Evolutionary conservation across 2,113 vertebrate species (phyloP).

Genomic region (Paedocypris sp.): DNA sequence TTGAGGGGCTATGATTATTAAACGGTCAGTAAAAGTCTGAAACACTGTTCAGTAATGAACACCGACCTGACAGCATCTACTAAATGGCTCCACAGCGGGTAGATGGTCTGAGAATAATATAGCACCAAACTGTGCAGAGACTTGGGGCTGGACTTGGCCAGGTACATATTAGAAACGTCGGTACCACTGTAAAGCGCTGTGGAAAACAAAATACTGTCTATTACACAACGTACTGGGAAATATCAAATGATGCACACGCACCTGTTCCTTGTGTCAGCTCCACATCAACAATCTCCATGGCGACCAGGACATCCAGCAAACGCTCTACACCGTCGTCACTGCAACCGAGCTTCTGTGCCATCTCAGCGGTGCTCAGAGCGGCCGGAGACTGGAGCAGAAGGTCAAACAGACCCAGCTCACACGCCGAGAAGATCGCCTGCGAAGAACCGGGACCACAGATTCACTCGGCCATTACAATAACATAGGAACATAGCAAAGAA

Average conservation of each 20-base stretch:
- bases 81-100: slow-evolving; percentile 63
- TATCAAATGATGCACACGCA: slow-evolving; percentile 8
- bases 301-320: slow-evolving; percentile 59
- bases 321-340: slow-evolving; percentile 55
- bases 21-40: background rate
- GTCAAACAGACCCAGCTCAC: slow-evolving; percentile 64
- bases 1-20: too few relatives aligned
- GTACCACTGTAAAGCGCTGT: slow-evolving; percentile 57
- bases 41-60: background rate
- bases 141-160: slow-evolving; percentile 55
- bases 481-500: background rate
- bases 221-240: too few relatives aligned
- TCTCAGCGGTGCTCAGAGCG: slow-evolving; percentile 41
- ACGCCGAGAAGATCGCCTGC: slow-evolving; percentile 62
- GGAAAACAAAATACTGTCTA: background rate
- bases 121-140: slow-evolving; percentile 57
- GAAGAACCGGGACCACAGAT: background rate
- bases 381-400: slow-evolving; percentile 50
- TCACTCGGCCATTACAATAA: background rate
- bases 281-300: slow-evolving; percentile 59
- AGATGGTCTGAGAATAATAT: slow-evolving; percentile 59
- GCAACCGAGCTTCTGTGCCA: slow-evolving; percentile 42
- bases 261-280: slow-evolving; percentile 46
- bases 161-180: slow-evolving; percentile 56
- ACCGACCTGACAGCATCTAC: slow-evolving; percentile 56